phyloP scores from a whole-genome alignment of 2,888 invertebrate species.

The Leptarthrus brevirostris region DNA sequence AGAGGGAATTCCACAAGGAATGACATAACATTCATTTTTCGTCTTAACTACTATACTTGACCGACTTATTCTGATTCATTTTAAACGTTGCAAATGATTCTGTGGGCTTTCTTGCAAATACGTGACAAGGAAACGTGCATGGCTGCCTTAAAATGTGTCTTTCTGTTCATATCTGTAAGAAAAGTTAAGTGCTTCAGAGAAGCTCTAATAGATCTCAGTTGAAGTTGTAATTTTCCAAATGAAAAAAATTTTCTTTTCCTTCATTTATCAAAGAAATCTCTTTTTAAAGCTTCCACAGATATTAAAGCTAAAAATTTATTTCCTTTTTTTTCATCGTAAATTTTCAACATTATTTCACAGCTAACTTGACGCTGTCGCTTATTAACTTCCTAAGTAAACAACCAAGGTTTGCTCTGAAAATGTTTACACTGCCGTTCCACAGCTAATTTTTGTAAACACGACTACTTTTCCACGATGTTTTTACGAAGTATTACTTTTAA shows the following conservation, averaged over 20 bases:
- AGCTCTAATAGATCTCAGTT: too few relatives aligned
- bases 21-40: constrained; percentile 14
- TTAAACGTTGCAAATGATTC: constrained; percentile 7
- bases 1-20: constrained; percentile 1
- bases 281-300: too few relatives aligned
- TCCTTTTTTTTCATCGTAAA: not conserved
- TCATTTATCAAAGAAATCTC: too few relatives aligned
- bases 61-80: constrained; percentile 14
- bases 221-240: too few relatives aligned
- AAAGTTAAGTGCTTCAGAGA: too few relatives aligned
- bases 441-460: not conserved
- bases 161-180: too few relatives aligned
- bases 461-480: not conserved
- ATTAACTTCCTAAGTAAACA: not conserved
- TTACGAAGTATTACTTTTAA: not conserved
- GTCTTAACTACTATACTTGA: constrained; percentile 14
- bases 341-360: not conserved
- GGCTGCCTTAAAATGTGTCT: too few relatives aligned
- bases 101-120: too few relatives aligned
- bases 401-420: not conserved
- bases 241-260: too few relatives aligned
- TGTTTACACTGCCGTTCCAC: not conserved
- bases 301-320: not conserved
- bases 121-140: too few relatives aligned
- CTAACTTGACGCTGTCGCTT: not conserved